Evolutionary conservation across 2,888 invertebrate species (phyloP).

Genomic region (Abscondita cerata): DNA sequence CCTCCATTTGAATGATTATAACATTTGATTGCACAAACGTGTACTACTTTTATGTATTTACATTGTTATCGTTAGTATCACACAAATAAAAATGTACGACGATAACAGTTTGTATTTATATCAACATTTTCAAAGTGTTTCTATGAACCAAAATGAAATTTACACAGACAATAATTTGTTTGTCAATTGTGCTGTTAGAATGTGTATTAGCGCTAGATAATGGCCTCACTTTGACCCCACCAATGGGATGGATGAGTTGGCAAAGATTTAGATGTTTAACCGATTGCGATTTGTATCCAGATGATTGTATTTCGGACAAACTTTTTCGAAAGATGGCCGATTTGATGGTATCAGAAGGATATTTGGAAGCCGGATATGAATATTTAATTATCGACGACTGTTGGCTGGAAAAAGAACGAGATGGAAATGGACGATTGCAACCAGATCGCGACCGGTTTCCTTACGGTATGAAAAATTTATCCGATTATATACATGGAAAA

Average conservation of each 20-base stretch:
- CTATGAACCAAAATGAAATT: neutral
- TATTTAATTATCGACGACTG: conserved; percentile 69
- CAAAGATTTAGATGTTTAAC: conserved; percentile 70
- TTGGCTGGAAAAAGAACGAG: conserved; percentile 64
- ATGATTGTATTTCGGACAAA: conserved; percentile 68
- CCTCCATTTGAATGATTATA: no score
- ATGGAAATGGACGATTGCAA: conserved; percentile 59
- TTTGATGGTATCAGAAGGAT: conserved; percentile 65
- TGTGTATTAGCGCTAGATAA: conserved; percentile 61
- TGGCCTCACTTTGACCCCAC: conserved; percentile 70
- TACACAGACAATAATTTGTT: neutral
- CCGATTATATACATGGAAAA: conserved; percentile 69
- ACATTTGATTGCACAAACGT: no score
- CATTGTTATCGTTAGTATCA: no score
- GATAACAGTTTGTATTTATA: no score
- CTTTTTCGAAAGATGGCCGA: conserved; percentile 65
- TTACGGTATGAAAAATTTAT: conserved; percentile 65
- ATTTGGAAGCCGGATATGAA: conserved; percentile 66
- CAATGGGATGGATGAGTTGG: conserved; percentile 80
- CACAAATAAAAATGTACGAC: no score
- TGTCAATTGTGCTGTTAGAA: neutral
- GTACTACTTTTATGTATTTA: no score
- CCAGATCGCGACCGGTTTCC: conserved; percentile 67
- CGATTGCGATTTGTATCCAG: conserved; percentile 69
- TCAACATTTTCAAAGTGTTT: no score